These are phyloP conservation scores for Tetrapedia diversipes DNA, from an alignment of 2,888 invertebrate genomes.

Conservation along the genomic window DNA sequence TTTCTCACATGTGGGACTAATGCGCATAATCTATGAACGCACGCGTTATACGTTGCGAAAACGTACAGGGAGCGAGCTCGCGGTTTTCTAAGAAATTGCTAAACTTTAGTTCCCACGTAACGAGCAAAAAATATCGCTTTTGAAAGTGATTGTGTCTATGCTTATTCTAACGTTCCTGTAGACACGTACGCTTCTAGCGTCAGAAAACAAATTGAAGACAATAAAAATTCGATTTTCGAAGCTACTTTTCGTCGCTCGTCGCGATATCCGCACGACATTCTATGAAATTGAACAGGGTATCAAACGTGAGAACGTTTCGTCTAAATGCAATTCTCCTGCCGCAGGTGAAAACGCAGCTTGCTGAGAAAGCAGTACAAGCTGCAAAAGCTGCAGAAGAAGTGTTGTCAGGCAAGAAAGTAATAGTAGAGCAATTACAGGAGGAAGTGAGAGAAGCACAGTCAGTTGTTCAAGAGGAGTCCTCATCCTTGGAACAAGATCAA, in stretches of 20 bases:
- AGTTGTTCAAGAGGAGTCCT: constrained; percentile 72
- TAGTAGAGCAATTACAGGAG: constrained; percentile 74
- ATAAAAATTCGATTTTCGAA: neutral
- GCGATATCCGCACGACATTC: too few relatives aligned
- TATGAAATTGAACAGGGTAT: too few relatives aligned
- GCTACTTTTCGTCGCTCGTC: too few relatives aligned
- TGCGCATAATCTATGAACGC: neutral
- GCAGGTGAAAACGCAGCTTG: constrained; percentile 77
- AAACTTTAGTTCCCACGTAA: constrained; percentile 1
- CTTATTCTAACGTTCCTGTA: neutral
- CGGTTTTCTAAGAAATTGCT: constrained; percentile 13
- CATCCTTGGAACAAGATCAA: constrained; percentile 64
- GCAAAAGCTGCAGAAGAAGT: constrained; percentile 76
- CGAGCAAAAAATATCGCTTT: neutral
- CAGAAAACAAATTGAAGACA: neutral
- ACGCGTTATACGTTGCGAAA: constrained; percentile 17
- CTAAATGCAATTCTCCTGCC: too few relatives aligned
- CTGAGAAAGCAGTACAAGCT: constrained; percentile 76
- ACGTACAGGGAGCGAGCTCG: neutral
- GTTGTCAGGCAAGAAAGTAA: constrained; percentile 71
- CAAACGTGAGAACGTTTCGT: too few relatives aligned
- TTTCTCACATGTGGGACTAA: constrained; percentile 13
- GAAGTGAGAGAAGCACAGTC: constrained; percentile 74
- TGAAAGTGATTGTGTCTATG: constrained; percentile 7
- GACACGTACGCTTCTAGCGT: fast-evolving